These are phyloP conservation scores for Ganaspis brasiliensis DNA, from an alignment of 2,888 invertebrate genomes.

Conservation along the genomic window DNA sequence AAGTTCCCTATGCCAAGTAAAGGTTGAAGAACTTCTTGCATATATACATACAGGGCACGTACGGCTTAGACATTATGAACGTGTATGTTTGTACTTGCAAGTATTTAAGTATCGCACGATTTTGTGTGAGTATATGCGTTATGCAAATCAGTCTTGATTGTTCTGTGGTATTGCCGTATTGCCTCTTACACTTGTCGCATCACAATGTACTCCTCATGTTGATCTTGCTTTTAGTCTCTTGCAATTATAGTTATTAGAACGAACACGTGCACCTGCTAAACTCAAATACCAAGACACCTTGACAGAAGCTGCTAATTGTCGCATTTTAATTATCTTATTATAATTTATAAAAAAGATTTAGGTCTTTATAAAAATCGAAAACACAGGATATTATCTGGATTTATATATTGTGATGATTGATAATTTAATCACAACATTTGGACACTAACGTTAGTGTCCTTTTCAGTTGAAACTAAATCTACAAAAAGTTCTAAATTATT, in stretches of 20 bases:
- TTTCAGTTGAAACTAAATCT: too few relatives aligned
- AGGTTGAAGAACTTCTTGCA: slow-evolving; percentile 13
- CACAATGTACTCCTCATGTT: slow-evolving; percentile 1
- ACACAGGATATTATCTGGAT: too few relatives aligned
- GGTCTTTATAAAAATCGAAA: too few relatives aligned
- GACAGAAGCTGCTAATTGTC: background rate
- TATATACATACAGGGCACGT: background rate
- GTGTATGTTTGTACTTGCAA: background rate
- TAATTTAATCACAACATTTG: too few relatives aligned
- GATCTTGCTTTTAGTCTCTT: slow-evolving; percentile 30
- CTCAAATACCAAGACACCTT: background rate
- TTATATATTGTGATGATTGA: too few relatives aligned
- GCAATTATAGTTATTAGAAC: slow-evolving; percentile 13
- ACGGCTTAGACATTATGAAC: background rate
- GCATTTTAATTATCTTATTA: background rate
- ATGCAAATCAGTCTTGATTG: slow-evolving; percentile 28
- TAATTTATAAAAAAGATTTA: background rate
- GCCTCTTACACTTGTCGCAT: slow-evolving; percentile 21
- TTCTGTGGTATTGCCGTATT: slow-evolving; percentile 18
- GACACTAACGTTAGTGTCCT: too few relatives aligned
- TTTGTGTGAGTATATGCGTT: background rate
- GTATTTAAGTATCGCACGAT: background rate
- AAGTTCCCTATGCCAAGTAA: background rate
- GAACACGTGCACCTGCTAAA: background rate
- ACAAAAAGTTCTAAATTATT: too few relatives aligned